A percentile compares a stretch with the other conserved stretches of the same genome.
Conservation (phyloP, 2,797 vertebrate genomes). For the Champsocephalus esox region DNA sequence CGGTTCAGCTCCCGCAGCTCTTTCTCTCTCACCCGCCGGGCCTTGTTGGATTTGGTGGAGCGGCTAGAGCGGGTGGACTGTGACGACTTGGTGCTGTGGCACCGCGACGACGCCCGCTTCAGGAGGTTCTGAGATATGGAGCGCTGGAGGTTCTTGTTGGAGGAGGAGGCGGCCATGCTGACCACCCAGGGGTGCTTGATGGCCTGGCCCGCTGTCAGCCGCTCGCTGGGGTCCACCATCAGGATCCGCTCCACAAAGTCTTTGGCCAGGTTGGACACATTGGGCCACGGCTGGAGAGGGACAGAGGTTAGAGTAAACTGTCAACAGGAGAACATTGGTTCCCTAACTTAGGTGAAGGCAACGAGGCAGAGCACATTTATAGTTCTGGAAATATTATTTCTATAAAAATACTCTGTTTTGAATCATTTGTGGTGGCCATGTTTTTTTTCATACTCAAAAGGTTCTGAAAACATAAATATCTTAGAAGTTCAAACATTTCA, state of each 20-base stretch:
- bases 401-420: not conserved
- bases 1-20: constrained; percentile 97
- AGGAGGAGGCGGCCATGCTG: constrained; percentile 98
- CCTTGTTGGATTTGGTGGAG: constrained; percentile 97
- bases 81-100: constrained; percentile 98
- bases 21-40: constrained; percentile 92
- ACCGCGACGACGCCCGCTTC: constrained; percentile 96
- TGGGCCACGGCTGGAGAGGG: constrained; percentile 94
- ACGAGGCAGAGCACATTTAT: not conserved
- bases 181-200: constrained; percentile 97
- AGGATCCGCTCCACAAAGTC: constrained; percentile 98
- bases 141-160: constrained; percentile 99
- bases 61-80: constrained; percentile 96
- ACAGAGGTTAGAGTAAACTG: constrained; percentile 9
- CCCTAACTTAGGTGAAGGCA: not conserved
- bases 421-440: not conserved
- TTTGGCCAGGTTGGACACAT: constrained; percentile 97
- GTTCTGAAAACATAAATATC: not conserved
- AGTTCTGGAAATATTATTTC: not conserved
- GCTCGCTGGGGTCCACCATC: constrained; percentile 92
- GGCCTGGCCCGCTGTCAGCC: constrained; percentile 94
- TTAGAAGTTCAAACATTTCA: not conserved
- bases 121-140: constrained; percentile 99
- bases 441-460: not conserved
- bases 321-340: not conserved